Conservation (phyloP, 2,113 vertebrate species). For the Petrocephalus microphthalmus region DNA sequence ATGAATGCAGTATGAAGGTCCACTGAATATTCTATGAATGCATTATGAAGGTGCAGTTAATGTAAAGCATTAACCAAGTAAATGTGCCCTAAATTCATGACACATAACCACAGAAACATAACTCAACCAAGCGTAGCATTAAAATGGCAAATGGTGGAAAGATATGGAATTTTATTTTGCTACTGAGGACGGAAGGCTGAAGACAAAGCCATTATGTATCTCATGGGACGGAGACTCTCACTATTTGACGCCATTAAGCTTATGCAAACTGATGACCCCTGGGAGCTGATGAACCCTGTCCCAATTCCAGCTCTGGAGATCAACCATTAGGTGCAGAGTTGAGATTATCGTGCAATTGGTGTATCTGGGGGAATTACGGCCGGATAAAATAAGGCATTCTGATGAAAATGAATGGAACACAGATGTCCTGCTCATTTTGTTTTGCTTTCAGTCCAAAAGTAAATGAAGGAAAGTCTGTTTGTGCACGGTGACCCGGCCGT, state of each 20-base stretch:
- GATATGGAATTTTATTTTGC: conserved; percentile 31
- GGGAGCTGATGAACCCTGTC: conserved; percentile 43
- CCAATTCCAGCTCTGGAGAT: conserved; percentile 6
- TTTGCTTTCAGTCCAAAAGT: conserved; percentile 17
- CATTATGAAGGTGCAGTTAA: background rate
- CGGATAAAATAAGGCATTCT: conserved; percentile 39
- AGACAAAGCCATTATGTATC: conserved; percentile 22
- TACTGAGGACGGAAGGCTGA: conserved; percentile 35
- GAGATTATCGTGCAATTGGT: conserved; percentile 30
- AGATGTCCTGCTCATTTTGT: conserved; percentile 32
- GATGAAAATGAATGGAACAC: conserved; percentile 48
- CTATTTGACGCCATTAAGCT: conserved; percentile 60
- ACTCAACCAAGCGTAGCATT: conserved; percentile 14
- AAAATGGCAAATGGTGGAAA: conserved; percentile 35
- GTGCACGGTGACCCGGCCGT: background rate
- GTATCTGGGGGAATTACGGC: conserved; percentile 41
- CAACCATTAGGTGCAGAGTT: conserved; percentile 44
- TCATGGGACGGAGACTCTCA: conserved; percentile 50
- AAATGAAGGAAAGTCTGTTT: conserved; percentile 18
- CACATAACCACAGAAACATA: background rate
- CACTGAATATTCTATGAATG: background rate
- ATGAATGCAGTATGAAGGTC: background rate
- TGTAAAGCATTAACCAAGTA: background rate
- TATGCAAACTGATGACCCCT: conserved; percentile 56
- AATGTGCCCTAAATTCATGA: background rate